These are phyloP conservation scores for Thaumetopoea pityocampa DNA, from an alignment of 1,140 invertebrate genomes.

Conservation along the genomic window DNA sequence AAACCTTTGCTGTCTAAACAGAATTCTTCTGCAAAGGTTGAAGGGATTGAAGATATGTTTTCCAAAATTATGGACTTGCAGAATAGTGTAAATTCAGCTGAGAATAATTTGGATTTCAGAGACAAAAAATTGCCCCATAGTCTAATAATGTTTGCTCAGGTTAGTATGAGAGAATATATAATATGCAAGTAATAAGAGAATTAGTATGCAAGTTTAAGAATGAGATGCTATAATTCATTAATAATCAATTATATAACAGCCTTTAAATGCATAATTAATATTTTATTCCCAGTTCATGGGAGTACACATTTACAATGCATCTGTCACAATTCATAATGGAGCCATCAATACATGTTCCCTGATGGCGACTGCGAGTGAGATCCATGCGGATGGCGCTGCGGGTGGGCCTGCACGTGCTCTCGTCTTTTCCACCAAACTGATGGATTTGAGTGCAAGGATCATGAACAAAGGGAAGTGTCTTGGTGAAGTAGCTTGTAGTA, in stretches of 20 bases:
- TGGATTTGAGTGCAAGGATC: conserved; percentile 70
- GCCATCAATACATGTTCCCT: conserved; percentile 82
- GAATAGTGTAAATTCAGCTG: conserved; percentile 38
- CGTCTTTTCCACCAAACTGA: conserved; percentile 82
- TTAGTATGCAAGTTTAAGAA: no score
- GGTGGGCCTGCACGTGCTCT: conserved; percentile 79
- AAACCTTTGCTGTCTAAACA: conserved; percentile 69
- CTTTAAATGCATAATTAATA: not conserved
- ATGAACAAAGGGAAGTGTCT: conserved; percentile 74
- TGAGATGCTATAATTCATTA: no score
- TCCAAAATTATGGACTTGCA: conserved; percentile 30
- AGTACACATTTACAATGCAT: conserved; percentile 90
- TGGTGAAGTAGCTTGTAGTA: conserved; percentile 82
- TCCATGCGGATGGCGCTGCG: conserved; percentile 85
- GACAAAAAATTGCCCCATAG: conserved; percentile 85
- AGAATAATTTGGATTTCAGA: conserved; percentile 80
- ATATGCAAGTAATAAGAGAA: no score
- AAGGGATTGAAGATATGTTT: conserved; percentile 33
- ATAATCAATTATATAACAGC: not conserved
- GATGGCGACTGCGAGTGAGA: conserved; percentile 84
- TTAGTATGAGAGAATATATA: no score
- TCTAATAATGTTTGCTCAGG: conserved; percentile 89
- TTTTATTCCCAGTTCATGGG: conserved; percentile 83
- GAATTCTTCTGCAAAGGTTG: conserved; percentile 46
- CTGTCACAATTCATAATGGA: conserved; percentile 76